These are phyloP conservation scores for Daktulosphaira vitifoliae DNA, from an alignment of 1,140 invertebrate genomes.

Conservation along the genomic window DNA sequence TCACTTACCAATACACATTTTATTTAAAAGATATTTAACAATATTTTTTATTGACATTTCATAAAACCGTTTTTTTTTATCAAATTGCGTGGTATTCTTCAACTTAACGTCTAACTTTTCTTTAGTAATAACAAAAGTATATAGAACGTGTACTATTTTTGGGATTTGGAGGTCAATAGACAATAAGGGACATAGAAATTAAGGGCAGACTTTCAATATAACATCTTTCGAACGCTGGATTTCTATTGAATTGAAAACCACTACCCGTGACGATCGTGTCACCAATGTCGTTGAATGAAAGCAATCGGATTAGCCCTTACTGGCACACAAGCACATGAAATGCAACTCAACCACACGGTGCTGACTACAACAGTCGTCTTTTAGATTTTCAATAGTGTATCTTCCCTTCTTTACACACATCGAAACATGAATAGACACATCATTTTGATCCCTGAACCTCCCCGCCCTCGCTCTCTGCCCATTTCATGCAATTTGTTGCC, in stretches of 20 bases:
- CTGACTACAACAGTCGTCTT: no score
- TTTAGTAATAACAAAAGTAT: no score
- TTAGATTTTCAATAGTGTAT: conserved; percentile 1
- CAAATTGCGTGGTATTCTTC: no score
- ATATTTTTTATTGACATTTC: no score
- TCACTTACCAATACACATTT: no score
- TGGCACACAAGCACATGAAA: neutral
- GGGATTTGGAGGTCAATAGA: no score
- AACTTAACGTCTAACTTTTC: no score
- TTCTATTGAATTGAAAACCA: conserved; percentile 15
- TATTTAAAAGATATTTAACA: no score
- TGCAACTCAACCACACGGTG: neutral
- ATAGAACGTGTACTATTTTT: no score
- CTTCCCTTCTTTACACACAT: conserved; percentile 27
- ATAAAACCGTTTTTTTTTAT: no score
- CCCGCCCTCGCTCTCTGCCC: neutral
- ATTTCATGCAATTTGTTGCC: neutral
- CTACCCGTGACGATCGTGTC: conserved; percentile 6
- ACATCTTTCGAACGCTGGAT: neutral
- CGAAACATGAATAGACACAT: conserved; percentile 37
- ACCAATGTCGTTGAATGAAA: neutral
- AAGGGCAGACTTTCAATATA: no score
- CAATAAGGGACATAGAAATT: no score
- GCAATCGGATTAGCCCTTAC: conserved; percentile 27
- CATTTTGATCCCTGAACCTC: conserved; percentile 32